Base-by-base conservation (phyloP, 1,140 invertebrate genomes). In the Chrysomallon squamiferum region DNA sequence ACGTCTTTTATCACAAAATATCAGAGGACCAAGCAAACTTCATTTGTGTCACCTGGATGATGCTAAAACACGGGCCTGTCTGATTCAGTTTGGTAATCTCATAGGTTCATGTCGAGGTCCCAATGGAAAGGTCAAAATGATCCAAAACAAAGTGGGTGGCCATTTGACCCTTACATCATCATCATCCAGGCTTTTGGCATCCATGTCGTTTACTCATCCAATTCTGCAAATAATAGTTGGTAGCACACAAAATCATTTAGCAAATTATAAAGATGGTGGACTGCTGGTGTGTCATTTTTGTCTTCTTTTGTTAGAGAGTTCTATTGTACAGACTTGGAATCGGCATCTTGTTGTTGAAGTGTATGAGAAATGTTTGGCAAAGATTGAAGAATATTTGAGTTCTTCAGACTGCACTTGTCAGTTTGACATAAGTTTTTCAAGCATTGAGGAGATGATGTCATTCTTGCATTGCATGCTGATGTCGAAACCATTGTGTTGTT, bases 61-160 rank as follows among this genome's bases (percentile, higher is more conserved):
- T 30, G 27, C 58, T 22, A 33, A 33, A 27, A 35, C 35, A 15
- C n/a, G 41, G 35, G 29, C 58, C 58, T 38, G 58, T 18, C 29
- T 59, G 22, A 18, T 18, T 18, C 15, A 32, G 18, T 47, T 62
- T 43, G 11, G 41, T 18, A 25, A 50, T 20, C 41, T 62, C 60
- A 11, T 62, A 15, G n/a, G 49, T 27, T 66, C 72, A 41, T 63
- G 54, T 22, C 27, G 57, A 22, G 69, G 69, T 9, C 68, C 68
- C 18, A 32, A 50, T 43, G 69, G 72, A 43, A 62, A 59, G 35
- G 33, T 71, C n/a, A 68, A 71, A 43, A 65, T 68, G 25, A 56
- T 74, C 13, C 72, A 74, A 50, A 74, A 74, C 45, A 61, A 59
- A 32, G 30, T 45, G 25, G 72, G 72, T 29, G 72, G 72, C 54